A percentile compares a stretch with the other conserved stretches of the same genome.
These are phyloP conservation scores for Leistus spinibarbis DNA, from an alignment of 2,888 invertebrate genomes.

Conservation along the genomic window DNA sequence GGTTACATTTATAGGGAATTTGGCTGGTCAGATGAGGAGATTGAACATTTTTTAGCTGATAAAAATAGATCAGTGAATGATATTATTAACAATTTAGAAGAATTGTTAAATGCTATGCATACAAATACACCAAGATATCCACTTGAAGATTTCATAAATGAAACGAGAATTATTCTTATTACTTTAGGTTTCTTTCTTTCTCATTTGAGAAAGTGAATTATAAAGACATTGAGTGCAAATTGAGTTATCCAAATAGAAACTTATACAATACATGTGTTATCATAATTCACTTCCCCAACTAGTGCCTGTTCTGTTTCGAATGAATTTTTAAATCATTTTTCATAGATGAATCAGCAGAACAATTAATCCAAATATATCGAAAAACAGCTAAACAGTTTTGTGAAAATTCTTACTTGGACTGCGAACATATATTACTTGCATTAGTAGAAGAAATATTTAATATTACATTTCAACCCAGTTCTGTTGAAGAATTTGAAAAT, in stretches of 20 bases:
- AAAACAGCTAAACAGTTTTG: background rate
- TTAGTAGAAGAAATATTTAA: background rate
- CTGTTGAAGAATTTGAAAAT: background rate
- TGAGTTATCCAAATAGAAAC: no score
- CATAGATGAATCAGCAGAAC: background rate
- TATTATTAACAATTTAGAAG: background rate
- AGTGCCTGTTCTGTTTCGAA: background rate
- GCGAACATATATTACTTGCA: background rate
- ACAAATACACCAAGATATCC: background rate
- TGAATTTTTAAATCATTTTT: background rate
- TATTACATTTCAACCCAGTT: background rate
- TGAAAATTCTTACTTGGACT: background rate
- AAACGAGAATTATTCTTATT: background rate
- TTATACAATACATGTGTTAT: no score
- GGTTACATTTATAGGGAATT: background rate
- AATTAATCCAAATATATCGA: slow-evolving; percentile 1
- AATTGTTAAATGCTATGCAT: background rate
- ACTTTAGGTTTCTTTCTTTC: background rate
- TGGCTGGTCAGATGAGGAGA: background rate
- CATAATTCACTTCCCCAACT: no score
- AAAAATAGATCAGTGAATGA: background rate
- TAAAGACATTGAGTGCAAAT: no score
- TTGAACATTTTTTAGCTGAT: background rate
- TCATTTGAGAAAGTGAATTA: no score
- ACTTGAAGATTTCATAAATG: background rate